Percentiles rank a stretch among this genome's conserved stretches.
phyloP scores from a whole-genome alignment of 2,797 vertebrate species.

The Pseudochaenichthys georgianus region DNA sequence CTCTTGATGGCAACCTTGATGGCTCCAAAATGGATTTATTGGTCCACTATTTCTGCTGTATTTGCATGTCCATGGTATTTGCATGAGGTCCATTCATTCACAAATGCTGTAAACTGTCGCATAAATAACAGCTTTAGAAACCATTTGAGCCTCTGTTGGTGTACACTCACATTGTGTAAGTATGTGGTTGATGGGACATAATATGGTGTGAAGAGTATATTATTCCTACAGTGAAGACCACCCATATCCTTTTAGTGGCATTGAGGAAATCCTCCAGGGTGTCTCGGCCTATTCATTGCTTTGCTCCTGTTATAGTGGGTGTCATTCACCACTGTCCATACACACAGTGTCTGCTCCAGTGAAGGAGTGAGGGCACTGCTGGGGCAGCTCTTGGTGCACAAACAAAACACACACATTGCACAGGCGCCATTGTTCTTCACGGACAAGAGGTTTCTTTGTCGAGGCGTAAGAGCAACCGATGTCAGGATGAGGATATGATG shows the following conservation, averaged over 20 bases:
- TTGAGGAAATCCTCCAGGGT: constrained; percentile 64
- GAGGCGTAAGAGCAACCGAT: constrained; percentile 28
- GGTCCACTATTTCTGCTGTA: constrained; percentile 24
- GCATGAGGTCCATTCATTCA: constrained; percentile 61
- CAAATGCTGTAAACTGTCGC: constrained; percentile 53
- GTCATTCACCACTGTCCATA: constrained; percentile 34
- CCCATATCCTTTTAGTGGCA: constrained; percentile 58
- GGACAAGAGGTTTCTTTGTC: constrained; percentile 76
- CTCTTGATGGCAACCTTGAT: constrained; percentile 8
- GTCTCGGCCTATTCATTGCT: constrained; percentile 51
- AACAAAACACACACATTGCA: constrained; percentile 50
- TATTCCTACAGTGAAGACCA: constrained; percentile 57
- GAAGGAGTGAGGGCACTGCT: constrained; percentile 45
- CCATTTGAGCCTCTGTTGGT: constrained; percentile 26
- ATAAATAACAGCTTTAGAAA: constrained; percentile 31
- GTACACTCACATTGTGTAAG: constrained; percentile 32
- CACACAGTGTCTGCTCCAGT: constrained; percentile 36
- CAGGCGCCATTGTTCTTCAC: constrained; percentile 59
- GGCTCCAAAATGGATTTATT: constrained; percentile 46
- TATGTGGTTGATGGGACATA: constrained; percentile 24
- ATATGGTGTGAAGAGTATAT: constrained; percentile 49
- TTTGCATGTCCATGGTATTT: constrained; percentile 37
- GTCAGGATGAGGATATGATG: constrained; percentile 42
- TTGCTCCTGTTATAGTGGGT: constrained; percentile 48
- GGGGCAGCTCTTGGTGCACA: constrained; percentile 41